Conservation (phyloP, 2,888 invertebrate species). For the Chymomyza procnemis region DNA sequence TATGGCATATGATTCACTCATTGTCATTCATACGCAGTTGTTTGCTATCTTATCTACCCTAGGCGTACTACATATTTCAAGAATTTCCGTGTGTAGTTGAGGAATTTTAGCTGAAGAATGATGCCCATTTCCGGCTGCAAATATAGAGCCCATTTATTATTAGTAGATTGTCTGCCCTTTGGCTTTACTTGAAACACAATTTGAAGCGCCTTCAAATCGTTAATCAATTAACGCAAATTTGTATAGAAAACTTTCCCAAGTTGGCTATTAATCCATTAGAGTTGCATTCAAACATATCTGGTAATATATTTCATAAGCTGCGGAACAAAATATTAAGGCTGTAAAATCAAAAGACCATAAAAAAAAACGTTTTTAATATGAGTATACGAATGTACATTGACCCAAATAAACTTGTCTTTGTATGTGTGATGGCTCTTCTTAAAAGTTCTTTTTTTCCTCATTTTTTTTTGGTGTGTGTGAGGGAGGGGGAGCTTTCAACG, state of each 20-base stretch:
- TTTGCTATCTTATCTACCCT: neutral
- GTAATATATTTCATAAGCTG: neutral
- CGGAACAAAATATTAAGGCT: slow-evolving; percentile 6
- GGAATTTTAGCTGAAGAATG: neutral
- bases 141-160: neutral
- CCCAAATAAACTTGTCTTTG: slow-evolving; percentile 25
- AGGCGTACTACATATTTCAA: neutral
- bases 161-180: neutral
- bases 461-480: too few species aligned
- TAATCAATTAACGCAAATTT: neutral
- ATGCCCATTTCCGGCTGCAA: neutral
- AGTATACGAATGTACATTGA: slow-evolving; percentile 32
- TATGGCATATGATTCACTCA: neutral
- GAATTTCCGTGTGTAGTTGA: neutral
- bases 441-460: neutral
- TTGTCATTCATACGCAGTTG: neutral
- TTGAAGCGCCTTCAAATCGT: neutral
- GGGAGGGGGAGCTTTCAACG: slow-evolving; percentile 16
- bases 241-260: neutral
- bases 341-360: slow-evolving; percentile 8
- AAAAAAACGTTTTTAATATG: slow-evolving; percentile 2
- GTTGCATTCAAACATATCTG: neutral
- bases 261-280: neutral
- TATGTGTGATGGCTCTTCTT: slow-evolving; percentile 2
- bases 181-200: neutral